Evolutionary conservation across 2,797 vertebrate genomes (phyloP).

Genomic region (Melopsittacus undulatus): DNA sequence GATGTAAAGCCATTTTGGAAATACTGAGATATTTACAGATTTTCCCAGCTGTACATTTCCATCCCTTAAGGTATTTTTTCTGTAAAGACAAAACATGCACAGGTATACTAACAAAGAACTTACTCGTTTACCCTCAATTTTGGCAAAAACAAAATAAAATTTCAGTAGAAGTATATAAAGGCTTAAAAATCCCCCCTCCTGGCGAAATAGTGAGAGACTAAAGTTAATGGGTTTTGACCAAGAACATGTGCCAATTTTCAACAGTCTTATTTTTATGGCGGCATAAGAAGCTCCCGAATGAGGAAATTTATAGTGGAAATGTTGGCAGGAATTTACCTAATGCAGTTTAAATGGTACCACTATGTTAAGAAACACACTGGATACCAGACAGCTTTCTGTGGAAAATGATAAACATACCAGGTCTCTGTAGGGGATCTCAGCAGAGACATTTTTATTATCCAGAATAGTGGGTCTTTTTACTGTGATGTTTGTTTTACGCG

Average conservation of each 20-base stretch:
- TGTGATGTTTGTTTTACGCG: neutral
- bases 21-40: neutral
- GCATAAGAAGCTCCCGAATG: constrained; percentile 48
- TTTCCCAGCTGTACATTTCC: neutral
- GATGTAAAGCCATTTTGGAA: neutral
- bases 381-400: constrained; percentile 23
- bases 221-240: constrained; percentile 13
- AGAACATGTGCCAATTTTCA: constrained; percentile 47
- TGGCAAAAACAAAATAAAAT: neutral
- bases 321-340: constrained; percentile 50
- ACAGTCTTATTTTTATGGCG: constrained; percentile 41
- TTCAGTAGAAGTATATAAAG: neutral
- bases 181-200: neutral
- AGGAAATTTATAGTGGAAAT: constrained; percentile 65
- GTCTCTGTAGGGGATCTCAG: constrained; percentile 1
- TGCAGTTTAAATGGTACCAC: neutral
- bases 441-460: constrained; percentile 24
- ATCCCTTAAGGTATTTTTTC: neutral
- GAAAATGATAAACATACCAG: constrained; percentile 24
- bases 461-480: neutral
- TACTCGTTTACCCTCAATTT: neutral
- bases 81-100: neutral
- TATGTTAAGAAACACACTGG: constrained; percentile 15
- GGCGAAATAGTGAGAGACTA: neutral
- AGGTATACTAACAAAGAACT: neutral